These are phyloP conservation scores for Oreochromis spilurus DNA, from an alignment of 2,113 vertebrate genomes.

Conservation along the genomic window DNA sequence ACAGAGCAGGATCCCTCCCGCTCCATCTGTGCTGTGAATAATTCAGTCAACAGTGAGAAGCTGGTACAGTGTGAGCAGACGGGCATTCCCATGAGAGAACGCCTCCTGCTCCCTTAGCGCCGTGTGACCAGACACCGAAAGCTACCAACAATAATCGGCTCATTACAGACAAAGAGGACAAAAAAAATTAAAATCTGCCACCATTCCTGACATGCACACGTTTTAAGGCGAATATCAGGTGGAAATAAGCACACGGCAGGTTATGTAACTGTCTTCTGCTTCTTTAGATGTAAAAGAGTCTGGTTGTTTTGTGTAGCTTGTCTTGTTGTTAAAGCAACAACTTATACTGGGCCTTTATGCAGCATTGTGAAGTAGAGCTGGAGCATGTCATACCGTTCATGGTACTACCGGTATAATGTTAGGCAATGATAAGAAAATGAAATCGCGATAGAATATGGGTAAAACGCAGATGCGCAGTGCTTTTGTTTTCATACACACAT, in stretches of 20 bases:
- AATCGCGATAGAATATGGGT: too few species aligned
- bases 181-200: neutral
- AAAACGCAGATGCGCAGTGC: too few species aligned
- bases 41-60: conserved; percentile 35
- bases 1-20: conserved; percentile 14
- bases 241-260: neutral
- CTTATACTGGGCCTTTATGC: neutral
- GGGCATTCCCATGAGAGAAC: conserved; percentile 12
- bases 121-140: neutral
- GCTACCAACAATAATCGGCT: neutral
- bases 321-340: neutral
- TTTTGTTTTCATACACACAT: too few species aligned
- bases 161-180: neutral
- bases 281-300: too few species aligned
- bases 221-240: neutral
- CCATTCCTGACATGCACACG: neutral
- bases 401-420: too few species aligned
- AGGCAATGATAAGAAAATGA: too few species aligned
- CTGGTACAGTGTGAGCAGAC: conserved; percentile 10
- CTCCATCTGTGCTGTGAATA: conserved; percentile 54
- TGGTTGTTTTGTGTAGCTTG: neutral
- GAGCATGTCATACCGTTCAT: too few species aligned
- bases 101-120: conserved; percentile 1
- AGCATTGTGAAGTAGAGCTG: neutral
- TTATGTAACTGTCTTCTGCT: neutral